phyloP scores from a whole-genome alignment of 2,888 invertebrate species.

The Ferrisia virgata region DNA sequence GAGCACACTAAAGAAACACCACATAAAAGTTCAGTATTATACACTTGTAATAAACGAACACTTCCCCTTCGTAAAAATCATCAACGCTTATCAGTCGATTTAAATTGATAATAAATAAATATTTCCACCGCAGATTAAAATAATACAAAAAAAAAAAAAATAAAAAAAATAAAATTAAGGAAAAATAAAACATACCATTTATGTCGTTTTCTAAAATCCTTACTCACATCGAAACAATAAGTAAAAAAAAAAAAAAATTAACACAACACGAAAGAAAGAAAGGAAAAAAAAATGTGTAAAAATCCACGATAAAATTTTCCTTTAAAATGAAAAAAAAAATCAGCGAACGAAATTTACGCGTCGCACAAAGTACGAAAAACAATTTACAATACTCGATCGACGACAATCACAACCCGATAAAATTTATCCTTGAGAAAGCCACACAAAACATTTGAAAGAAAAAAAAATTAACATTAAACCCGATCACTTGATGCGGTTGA shows the following conservation, averaged over 20 bases:
- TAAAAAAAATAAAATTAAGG: not conserved
- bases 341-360: not conserved
- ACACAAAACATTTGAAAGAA: slow-evolving; percentile 8
- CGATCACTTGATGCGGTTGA: not conserved
- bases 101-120: not conserved
- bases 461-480: not conserved
- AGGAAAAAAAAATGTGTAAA: not conserved
- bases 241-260: not conserved
- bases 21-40: too few relatives aligned
- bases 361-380: slow-evolving; percentile 15
- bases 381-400: not conserved
- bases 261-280: not conserved
- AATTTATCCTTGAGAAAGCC: slow-evolving; percentile 3
- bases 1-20: too few relatives aligned
- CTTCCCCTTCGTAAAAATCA: too few relatives aligned
- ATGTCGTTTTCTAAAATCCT: not conserved
- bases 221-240: not conserved
- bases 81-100: too few relatives aligned
- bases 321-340: not conserved
- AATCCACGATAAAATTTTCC: not conserved
- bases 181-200: slow-evolving; percentile 37
- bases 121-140: not conserved
- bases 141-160: not conserved
- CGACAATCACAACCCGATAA: slow-evolving; percentile 1
- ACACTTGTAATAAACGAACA: too few relatives aligned